Percentiles rank a stretch among this genome's conserved stretches.
phyloP scores from a whole-genome alignment of 2,888 invertebrate species.

The Scrobipalpa costella region DNA sequence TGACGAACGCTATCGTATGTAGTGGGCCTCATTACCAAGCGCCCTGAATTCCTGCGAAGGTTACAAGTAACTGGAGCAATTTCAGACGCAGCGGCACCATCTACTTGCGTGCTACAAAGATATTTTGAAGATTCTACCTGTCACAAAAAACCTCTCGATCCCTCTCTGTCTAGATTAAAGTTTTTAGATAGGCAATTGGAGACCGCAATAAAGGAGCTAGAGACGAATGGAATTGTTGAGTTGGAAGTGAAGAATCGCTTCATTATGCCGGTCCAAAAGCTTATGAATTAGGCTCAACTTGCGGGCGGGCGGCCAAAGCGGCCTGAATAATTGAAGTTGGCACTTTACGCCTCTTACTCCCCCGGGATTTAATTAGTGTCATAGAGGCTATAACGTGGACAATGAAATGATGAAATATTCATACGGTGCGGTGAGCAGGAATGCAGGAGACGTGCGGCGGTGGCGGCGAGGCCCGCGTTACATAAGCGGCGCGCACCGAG shows the following conservation, averaged over 20 bases:
- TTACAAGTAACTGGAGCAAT: slow-evolving; percentile 58
- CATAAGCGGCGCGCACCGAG: slow-evolving; percentile 67
- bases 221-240: slow-evolving; percentile 19
- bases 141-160: neutral
- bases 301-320: slow-evolving; percentile 26
- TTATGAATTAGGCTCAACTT: slow-evolving; percentile 36
- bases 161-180: neutral
- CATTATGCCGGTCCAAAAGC: slow-evolving; percentile 39
- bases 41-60: slow-evolving; percentile 74
- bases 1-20: slow-evolving; percentile 73
- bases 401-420: slow-evolving; percentile 55
- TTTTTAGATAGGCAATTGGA: slow-evolving; percentile 10
- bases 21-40: slow-evolving; percentile 74
- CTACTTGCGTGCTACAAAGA: neutral
- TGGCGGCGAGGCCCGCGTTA: slow-evolving; percentile 62
- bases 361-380: slow-evolving; percentile 44
- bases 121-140: neutral
- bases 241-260: slow-evolving; percentile 42
- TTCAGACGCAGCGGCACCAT: neutral
- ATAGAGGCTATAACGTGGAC: slow-evolving; percentile 41
- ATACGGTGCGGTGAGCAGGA: slow-evolving; percentile 47
- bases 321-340: slow-evolving; percentile 33
- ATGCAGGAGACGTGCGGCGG: slow-evolving; percentile 40
- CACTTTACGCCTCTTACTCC: slow-evolving; percentile 35
- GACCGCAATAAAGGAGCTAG: neutral